phyloP scores from a whole-genome alignment of 1,140 invertebrate species.

The Drosophila neocordata region DNA sequence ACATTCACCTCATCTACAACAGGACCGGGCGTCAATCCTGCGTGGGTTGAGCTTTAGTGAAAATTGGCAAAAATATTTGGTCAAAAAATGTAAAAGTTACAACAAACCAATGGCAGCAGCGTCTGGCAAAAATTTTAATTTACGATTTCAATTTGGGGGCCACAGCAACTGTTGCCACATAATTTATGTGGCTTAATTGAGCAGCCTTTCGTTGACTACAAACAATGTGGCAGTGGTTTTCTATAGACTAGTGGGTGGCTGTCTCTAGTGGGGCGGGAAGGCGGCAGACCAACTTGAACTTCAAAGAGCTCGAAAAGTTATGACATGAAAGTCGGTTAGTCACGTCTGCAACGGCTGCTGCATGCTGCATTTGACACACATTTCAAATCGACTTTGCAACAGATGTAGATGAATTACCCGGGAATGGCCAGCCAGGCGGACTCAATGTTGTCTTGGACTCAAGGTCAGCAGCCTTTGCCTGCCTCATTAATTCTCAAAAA shows the following conservation, averaged over 20 bases:
- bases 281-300: conserved; percentile 65
- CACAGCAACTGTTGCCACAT: conserved; percentile 48
- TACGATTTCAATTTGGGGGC: conserved; percentile 81
- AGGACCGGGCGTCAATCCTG: conserved; percentile 57
- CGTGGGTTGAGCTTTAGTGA: conserved; percentile 77
- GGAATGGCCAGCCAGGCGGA: background rate
- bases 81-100: conserved; percentile 80
- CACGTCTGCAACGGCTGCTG: conserved; percentile 60
- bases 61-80: conserved; percentile 81
- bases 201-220: conserved; percentile 42
- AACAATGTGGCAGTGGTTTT: conserved; percentile 34
- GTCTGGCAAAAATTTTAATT: conserved; percentile 81
- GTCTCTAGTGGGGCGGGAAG: background rate
- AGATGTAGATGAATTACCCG: conserved; percentile 33
- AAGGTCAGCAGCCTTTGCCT: conserved; percentile 55
- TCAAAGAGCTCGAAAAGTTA: conserved; percentile 72
- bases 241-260: background rate
- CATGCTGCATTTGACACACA: conserved; percentile 80
- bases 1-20: conserved; percentile 55
- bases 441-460: conserved; percentile 33
- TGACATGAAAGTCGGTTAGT: conserved; percentile 81
- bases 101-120: conserved; percentile 32
- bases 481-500: conserved; percentile 51
- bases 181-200: conserved; percentile 81
- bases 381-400: conserved; percentile 56